Conservation (phyloP, 1,140 invertebrate genomes). For the Drosophila mauritiana region DNA sequence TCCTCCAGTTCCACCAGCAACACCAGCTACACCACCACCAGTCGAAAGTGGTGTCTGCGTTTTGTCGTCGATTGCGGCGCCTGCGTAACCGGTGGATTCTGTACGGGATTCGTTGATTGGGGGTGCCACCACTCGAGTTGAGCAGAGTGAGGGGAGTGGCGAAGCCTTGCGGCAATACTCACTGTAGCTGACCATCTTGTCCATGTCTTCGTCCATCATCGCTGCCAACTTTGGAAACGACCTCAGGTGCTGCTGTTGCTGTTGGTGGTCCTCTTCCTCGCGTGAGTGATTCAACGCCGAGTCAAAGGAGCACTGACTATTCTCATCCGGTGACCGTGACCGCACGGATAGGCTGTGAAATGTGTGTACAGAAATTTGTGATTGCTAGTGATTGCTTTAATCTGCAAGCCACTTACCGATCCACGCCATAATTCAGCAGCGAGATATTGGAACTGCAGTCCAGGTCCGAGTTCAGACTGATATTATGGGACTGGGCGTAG, state of each 20-base stretch:
- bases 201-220: conserved; percentile 49
- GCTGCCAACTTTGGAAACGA: conserved; percentile 21
- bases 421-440: conserved; percentile 86
- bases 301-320: conserved; percentile 92
- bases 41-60: neutral
- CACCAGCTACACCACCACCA: neutral
- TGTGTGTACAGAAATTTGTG: neutral
- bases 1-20: conserved; percentile 11
- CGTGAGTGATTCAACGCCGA: conserved; percentile 93
- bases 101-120: conserved; percentile 6
- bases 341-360: conserved; percentile 86
- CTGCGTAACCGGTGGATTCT: conserved; percentile 1
- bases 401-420: conserved; percentile 81
- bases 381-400: neutral
- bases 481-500: conserved; percentile 70
- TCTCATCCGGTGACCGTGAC: conserved; percentile 89
- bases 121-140: conserved; percentile 30
- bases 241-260: conserved; percentile 17
- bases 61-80: conserved; percentile 11
- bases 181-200: conserved; percentile 70
- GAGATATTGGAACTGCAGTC: conserved; percentile 85
- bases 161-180: conserved; percentile 37
- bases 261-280: conserved; percentile 88
- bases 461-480: conserved; percentile 84
- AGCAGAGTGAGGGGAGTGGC: conserved; percentile 1